phyloP scores from a whole-genome alignment of 2,797 vertebrate species.

The Nannoperca australis region DNA sequence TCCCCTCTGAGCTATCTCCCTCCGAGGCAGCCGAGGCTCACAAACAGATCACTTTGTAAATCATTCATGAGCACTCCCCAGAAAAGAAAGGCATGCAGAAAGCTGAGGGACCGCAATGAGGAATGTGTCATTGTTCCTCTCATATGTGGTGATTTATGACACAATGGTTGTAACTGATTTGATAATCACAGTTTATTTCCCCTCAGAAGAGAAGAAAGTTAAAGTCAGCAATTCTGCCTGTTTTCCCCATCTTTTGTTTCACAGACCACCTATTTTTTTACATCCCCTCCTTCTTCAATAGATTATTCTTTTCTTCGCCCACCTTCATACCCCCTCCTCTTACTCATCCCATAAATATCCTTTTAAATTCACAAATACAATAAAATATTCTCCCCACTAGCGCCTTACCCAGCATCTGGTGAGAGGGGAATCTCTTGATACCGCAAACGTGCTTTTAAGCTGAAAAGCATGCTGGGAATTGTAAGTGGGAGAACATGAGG shows the following conservation, averaged over 20 bases:
- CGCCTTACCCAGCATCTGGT: constrained; percentile 69
- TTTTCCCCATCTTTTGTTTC: constrained; percentile 71
- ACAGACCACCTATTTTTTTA: constrained; percentile 56
- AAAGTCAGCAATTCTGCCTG: constrained; percentile 81
- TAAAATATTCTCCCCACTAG: constrained; percentile 67
- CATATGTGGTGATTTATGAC: constrained; percentile 84
- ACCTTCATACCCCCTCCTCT: constrained; percentile 14
- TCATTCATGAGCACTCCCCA: constrained; percentile 82
- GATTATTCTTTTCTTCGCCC: constrained; percentile 57
- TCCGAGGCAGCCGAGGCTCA: constrained; percentile 58
- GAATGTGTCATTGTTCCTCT: constrained; percentile 78
- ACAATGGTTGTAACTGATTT: constrained; percentile 82
- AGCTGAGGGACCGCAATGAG: constrained; percentile 73
- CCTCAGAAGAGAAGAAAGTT: constrained; percentile 72
- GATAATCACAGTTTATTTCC: constrained; percentile 85
- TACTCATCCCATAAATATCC: constrained; percentile 70
- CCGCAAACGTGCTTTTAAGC: constrained; percentile 76
- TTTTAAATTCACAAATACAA: constrained; percentile 80
- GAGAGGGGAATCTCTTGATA: constrained; percentile 78
- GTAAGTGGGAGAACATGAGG: constrained; percentile 76
- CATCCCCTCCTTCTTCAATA: constrained; percentile 43
- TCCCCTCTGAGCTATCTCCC: constrained; percentile 59
- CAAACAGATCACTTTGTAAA: constrained; percentile 83
- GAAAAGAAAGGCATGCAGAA: constrained; percentile 80
- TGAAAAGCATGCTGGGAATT: constrained; percentile 83